These are phyloP conservation scores for Pammene fasciana DNA, from an alignment of 2,888 invertebrate genomes.

Conservation along the genomic window DNA sequence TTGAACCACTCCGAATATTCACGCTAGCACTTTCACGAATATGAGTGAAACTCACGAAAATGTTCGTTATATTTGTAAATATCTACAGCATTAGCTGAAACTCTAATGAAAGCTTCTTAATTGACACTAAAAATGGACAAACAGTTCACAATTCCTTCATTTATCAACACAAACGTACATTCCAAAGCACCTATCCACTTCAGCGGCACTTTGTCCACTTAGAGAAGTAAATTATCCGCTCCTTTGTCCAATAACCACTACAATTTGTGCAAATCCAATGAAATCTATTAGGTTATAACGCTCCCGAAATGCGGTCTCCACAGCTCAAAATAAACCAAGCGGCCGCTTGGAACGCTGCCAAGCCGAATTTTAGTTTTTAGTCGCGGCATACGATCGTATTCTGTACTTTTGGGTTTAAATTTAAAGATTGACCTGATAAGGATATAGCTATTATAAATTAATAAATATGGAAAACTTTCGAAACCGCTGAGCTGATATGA, in stretches of 20 bases:
- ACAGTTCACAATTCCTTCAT: background rate
- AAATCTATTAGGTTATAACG: constrained; percentile 68
- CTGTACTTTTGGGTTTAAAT: constrained; percentile 4
- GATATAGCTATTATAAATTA: background rate
- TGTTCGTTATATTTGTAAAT: background rate
- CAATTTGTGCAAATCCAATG: constrained; percentile 49
- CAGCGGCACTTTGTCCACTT: constrained; percentile 7
- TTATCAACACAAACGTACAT: constrained; percentile 35
- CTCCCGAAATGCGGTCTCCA: constrained; percentile 60
- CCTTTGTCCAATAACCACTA: constrained; percentile 31
- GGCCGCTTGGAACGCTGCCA: constrained; percentile 53
- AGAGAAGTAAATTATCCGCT: constrained; percentile 6
- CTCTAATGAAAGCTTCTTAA: background rate
- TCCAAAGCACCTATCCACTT: constrained; percentile 4
- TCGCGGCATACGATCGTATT: background rate
- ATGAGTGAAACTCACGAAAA: too few species aligned
- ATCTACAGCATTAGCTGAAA: background rate
- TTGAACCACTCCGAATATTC: too few species aligned
- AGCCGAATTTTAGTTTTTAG: constrained; percentile 42
- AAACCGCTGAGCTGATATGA: too few species aligned
- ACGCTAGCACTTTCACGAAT: too few species aligned
- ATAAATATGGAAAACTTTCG: too few species aligned
- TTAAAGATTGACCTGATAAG: constrained; percentile 6
- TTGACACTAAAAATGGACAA: background rate
- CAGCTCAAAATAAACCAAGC: constrained; percentile 59